Evolutionary conservation across 2,113 vertebrate genomes (phyloP), one percentile per base, ranked within the genome.

Genomic region (Rattus norvegicus): DNA sequence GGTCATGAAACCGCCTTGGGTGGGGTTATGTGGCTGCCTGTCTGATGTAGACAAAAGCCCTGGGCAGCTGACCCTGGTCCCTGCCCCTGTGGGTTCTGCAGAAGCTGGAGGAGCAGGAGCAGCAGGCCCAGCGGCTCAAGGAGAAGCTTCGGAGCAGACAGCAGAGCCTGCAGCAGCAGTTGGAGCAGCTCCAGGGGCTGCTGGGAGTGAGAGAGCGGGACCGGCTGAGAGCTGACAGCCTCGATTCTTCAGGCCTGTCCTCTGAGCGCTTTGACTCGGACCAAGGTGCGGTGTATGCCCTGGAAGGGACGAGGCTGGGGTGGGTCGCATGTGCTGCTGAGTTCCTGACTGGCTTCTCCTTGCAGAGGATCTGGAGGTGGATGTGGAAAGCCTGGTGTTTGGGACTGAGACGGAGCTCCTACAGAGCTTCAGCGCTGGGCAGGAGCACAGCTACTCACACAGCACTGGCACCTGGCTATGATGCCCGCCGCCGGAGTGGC

Each of bases 361-460:
- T 97, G n/a, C 98, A 99, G 99, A 99, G 98, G 99, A 99, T 17
- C 98, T 98, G 0, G 99, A 99, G 96, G 98, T 99, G 67, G 99
- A 99, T 0, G 99, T 99, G 98, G 99, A 99, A 39, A 99, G 99
- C 52, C 96, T 98, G 17, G 98, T 99, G 94, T 99, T 99, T 7
- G 97, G 98, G 4, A 98, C 98, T 11, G 96, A 99, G 96, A 98
- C 99, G 39, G 98, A 98, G 77, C 98, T 99, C 17, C 98, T 98
- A 79, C 98, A 97, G 11, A 80, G 98, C 17, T 98, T 99, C 1
- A 98, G 98, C 67, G 73, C 98, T 0, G 98, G 98, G 9, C 99
- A 95, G 47, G 99, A 99, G 80, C 99, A 99, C 99, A 99, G 99
- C 98, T 99, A 99, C 97, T 99, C 99, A 70, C 99, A 98, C 95